phyloP scores from a whole-genome alignment of 2,888 invertebrate genomes.

The Sinotaia quadrata region DNA sequence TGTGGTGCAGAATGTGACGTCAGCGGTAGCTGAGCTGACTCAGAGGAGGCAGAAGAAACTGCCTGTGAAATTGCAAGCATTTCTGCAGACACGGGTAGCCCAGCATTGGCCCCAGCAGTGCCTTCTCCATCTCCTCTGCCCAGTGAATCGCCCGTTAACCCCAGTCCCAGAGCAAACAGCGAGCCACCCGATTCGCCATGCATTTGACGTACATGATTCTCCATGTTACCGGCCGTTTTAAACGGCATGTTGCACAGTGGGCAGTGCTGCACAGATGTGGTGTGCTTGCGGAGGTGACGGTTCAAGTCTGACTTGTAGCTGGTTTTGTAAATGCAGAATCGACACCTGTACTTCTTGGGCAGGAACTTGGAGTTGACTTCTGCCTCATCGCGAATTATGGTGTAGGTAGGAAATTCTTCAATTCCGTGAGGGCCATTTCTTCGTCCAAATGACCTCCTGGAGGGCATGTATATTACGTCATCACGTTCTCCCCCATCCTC shows the following conservation, averaged over 20 bases:
- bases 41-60: neutral
- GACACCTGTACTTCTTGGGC: constrained; percentile 46
- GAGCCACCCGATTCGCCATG: constrained; percentile 27
- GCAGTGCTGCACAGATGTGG: constrained; percentile 29
- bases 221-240: constrained; percentile 40
- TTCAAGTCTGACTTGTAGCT: constrained; percentile 48
- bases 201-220: constrained; percentile 37
- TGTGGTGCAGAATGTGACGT: neutral
- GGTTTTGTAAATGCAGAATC: constrained; percentile 44
- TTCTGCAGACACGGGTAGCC: neutral
- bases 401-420: constrained; percentile 32
- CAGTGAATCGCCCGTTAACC: neutral
- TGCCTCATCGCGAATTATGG: constrained; percentile 25
- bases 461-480: constrained; percentile 12
- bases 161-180: neutral
- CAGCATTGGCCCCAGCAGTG: neutral
- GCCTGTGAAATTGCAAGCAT: neutral
- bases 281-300: constrained; percentile 45
- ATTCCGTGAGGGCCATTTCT: constrained; percentile 7
- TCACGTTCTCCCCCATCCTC: constrained; percentile 2
- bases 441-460: neutral
- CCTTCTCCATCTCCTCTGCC: neutral
- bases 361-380: constrained; percentile 36
- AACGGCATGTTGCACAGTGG: constrained; percentile 45
- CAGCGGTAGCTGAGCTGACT: neutral